Percentiles rank a stretch among this genome's conserved stretches.
These are phyloP conservation scores for Hecatera dysodea DNA, from an alignment of 2,888 invertebrate species.

Conservation along the genomic window DNA sequence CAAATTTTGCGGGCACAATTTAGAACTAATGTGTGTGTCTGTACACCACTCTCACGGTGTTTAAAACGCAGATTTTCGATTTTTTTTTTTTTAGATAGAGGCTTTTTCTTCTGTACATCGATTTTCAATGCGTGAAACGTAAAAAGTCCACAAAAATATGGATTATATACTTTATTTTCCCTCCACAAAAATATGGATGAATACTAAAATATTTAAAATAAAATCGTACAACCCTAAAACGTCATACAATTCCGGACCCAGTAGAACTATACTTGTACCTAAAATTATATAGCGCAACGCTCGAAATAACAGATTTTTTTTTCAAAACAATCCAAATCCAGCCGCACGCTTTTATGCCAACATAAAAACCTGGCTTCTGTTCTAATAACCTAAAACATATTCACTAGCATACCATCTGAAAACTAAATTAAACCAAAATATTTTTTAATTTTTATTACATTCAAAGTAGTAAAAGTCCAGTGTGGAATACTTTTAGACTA, in stretches of 20 bases:
- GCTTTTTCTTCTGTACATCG: too few species aligned
- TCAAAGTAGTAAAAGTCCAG: slow-evolving; percentile 27
- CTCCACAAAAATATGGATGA: too few species aligned
- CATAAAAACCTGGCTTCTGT: slow-evolving; percentile 7
- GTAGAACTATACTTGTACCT: not conserved
- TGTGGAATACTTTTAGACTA: slow-evolving; percentile 12
- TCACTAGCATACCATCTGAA: not conserved
- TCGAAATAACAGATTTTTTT: not conserved
- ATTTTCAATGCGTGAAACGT: too few species aligned
- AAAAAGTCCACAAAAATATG: too few species aligned
- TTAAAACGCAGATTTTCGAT: too few species aligned
- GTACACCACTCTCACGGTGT: too few species aligned
- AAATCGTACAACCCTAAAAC: too few species aligned
- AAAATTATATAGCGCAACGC: not conserved
- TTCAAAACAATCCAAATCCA: not conserved
- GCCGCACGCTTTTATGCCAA: not conserved
- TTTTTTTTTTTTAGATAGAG: too few species aligned
- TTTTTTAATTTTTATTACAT: slow-evolving; percentile 17
- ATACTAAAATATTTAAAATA: too few species aligned
- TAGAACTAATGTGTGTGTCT: too few species aligned
- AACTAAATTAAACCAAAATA: slow-evolving; percentile 27
- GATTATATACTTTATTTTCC: too few species aligned
- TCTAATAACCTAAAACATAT: slow-evolving; percentile 8
- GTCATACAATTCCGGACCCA: not conserved
- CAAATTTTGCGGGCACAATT: too few species aligned